Base-by-base conservation (phyloP, 2,888 invertebrate genomes). In the Perithous albicinctus region DNA sequence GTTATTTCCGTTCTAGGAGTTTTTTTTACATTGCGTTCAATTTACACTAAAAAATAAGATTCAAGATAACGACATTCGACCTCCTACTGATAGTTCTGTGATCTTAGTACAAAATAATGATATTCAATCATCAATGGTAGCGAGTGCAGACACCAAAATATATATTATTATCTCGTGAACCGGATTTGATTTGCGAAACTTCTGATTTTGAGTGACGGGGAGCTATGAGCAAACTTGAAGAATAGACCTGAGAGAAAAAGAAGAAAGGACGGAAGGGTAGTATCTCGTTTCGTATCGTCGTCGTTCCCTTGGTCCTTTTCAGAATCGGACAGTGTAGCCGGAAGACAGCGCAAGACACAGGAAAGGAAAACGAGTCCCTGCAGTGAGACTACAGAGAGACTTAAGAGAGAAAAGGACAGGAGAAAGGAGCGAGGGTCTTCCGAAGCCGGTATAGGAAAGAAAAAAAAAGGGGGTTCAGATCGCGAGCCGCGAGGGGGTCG, bases 401-500 rank as follows among this genome's bases (percentile, higher is more conserved):
- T 41, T 56, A n/a, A 23, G 46, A 41, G 35, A 48, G 51, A 38
- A 8, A 66, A 23, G 56, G 46, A 69, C 32, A 61, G 72, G 69
- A 69, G 64, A 64, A 48, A 78, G 78, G 56, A 78, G 75, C 26
- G 15, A 26, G 64, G 15, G 38, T 54, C 29, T 32, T 35, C 23
- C 10, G 48, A 61, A 61, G 20, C 41, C 18, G 46, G 59, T 35
- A 66, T 18, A 29, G 43, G 69, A 63, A 67, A 64, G n/a, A 41
- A 67, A 38, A 26, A 74, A 67, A 18, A 18, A 18, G 67, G 51
- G 64, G 46, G 38, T 10, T 41, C 59, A 64, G 63, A 78, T 59
- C 69, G 69, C 41, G 64, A 69, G 69, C 46, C 54, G 73, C 51
- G 80, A 64, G 56, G 82, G 73, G 89, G 89, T 87, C 88, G 88